Evolutionary conservation across 2,888 invertebrate genomes (phyloP), one percentile per base, ranked within the genome.

Genomic region (Tridacna gigas): DNA sequence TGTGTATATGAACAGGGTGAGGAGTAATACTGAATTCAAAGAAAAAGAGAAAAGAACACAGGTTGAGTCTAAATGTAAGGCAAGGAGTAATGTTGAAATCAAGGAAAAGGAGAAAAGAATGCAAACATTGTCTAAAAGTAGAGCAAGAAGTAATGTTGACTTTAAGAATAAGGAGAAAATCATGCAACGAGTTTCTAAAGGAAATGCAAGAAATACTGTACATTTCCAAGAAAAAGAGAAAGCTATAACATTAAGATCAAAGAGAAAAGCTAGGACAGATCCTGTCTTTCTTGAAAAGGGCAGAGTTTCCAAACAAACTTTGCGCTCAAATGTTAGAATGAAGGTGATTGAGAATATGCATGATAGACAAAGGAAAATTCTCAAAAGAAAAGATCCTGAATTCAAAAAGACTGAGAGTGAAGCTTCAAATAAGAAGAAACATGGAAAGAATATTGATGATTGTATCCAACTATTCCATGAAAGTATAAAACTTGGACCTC

Each of bases 391-490:
- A 48, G 28, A 66, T 66, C 45, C 45, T 28, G 56, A 66, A 7
- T 76, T 65, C 47, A 11, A 45, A 37, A 18, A 76, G 15, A 22
- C n/a, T 66, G 76, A 76, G 47, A 65, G 22, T 26, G 26, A 20
- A 48, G n/a, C 47, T 47, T 65, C 76, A 25, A 66, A 66, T 15
- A n/a, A 51, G 25, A 65, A 25, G 22, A 76, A 63, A 66, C 47
- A 66, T 63, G 76, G 76, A 48, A 4, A 18, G 12, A 25, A 47
- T 47, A 76, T 48, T 13, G 25, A 51, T 25, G 48, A 22, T 56
- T 66, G 76, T 51, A 65, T 76, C 25, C 11, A 63, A 22, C 12
- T 76, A 25, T 76, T 76, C 45, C 76, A 65, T 51, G 20, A 76
- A 26, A 74, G 60, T 20, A 63, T 74, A 28, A 45, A 28, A 74